Conservation (phyloP, 2,113 vertebrate species). For the Solenodon paradoxus region DNA sequence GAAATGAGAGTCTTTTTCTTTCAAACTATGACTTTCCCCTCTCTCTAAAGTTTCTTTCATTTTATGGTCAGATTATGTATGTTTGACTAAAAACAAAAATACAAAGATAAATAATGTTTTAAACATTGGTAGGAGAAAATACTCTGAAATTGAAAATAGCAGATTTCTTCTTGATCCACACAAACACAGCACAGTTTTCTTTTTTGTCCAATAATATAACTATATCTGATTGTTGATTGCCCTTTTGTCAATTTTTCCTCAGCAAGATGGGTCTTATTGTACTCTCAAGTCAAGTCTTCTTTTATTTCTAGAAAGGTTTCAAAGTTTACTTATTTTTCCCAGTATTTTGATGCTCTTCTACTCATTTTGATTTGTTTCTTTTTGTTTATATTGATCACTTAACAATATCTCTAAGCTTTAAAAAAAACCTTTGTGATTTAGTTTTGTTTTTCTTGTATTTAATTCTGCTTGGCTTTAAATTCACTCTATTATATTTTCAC, state of each 20-base stretch:
- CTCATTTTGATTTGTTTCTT: neutral
- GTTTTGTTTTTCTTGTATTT: neutral
- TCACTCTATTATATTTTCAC: neutral
- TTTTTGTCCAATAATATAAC: neutral
- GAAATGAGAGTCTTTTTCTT: neutral
- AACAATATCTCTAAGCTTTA: neutral
- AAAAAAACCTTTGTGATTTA: neutral
- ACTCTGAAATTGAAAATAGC: neutral
- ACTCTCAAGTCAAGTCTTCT: neutral
- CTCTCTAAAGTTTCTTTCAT: neutral
- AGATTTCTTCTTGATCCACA: neutral
- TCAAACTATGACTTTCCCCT: neutral
- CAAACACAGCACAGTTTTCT: neutral
- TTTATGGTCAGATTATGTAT: neutral
- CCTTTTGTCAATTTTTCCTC: neutral
- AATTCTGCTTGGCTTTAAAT: neutral
- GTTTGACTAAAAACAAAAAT: neutral
- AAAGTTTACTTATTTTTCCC: neutral
- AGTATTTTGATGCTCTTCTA: neutral
- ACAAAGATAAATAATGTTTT: neutral
- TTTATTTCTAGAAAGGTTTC: conserved; percentile 11
- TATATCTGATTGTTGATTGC: neutral
- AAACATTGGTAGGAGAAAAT: neutral
- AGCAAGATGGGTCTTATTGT: neutral
- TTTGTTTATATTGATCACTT: neutral